Percentiles rank a stretch among this genome's conserved stretches.
Conservation (phyloP, 2,888 invertebrate species). For the Mamestra brassicae region DNA sequence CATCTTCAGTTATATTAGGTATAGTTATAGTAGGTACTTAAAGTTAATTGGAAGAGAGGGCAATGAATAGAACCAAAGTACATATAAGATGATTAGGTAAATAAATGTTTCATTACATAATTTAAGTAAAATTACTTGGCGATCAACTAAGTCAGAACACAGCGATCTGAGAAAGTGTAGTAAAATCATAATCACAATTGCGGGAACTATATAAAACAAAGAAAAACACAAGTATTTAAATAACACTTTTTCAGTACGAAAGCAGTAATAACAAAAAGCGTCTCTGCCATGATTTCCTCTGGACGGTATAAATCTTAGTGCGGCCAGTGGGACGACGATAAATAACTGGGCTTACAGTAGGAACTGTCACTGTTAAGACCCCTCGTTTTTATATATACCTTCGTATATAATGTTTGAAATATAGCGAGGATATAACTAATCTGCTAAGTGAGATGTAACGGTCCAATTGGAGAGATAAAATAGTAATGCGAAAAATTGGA, state of each 20-base stretch:
- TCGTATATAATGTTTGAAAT: constrained; percentile 22
- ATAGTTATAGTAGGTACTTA: not conserved
- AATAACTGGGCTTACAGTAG: constrained; percentile 81
- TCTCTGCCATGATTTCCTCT: constrained; percentile 78
- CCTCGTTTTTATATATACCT: constrained; percentile 63
- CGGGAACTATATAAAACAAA: not conserved
- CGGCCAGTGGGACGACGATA: constrained; percentile 86
- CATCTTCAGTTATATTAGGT: not conserved
- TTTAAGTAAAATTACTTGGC: not conserved
- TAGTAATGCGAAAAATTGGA: not conserved
- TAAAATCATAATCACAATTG: too few species aligned
- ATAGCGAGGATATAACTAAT: constrained; percentile 8
- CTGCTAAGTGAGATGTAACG: constrained; percentile 12
- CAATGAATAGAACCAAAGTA: not conserved
- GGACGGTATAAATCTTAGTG: constrained; percentile 82
- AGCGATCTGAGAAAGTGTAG: not conserved
- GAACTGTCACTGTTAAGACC: constrained; percentile 65
- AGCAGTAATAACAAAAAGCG: constrained; percentile 76
- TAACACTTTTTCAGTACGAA: constrained; percentile 49
- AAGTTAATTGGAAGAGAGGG: not conserved
- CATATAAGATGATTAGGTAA: not conserved
- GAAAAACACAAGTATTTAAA: not conserved
- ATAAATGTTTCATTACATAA: not conserved
- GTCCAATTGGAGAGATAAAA: not conserved
- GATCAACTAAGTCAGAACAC: not conserved